phyloP scores from a whole-genome alignment of 1,140 invertebrate species.

The Drosophila ogumai region DNA sequence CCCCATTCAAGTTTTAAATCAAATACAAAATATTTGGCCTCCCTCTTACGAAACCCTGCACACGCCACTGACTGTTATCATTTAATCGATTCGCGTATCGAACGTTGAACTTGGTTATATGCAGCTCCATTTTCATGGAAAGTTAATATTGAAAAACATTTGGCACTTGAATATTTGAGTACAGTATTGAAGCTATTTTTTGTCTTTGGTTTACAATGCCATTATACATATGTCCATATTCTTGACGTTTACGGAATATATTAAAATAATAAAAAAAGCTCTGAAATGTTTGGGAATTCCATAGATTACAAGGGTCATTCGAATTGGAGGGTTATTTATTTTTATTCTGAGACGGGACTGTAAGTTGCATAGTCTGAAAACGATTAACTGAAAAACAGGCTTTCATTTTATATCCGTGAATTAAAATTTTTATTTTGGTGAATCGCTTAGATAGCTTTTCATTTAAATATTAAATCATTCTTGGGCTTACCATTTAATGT shows the following conservation, averaged over 20 bases:
- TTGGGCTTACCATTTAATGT: neutral
- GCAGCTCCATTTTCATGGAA: conserved; percentile 5
- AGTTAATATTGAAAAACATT: neutral
- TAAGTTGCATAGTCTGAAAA: neutral
- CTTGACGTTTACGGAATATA: neutral
- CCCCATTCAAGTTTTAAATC: conserved; percentile 4
- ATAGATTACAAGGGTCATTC: neutral
- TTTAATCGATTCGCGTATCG: conserved; percentile 54
- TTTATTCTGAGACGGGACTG: neutral
- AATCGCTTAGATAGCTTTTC: neutral
- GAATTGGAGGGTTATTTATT: neutral
- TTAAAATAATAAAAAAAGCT: neutral
- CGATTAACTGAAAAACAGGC: neutral
- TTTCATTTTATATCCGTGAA: neutral
- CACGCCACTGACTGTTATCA: neutral
- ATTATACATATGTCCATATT: neutral
- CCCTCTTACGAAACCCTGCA: neutral
- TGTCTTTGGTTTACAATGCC: neutral
- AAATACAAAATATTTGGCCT: neutral
- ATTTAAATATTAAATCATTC: neutral
- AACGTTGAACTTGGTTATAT: conserved; percentile 63
- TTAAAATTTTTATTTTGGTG: neutral
- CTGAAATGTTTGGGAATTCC: neutral
- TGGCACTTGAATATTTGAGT: neutral
- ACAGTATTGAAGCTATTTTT: neutral